Evolutionary conservation across 2,797 vertebrate genomes (phyloP), one percentile per base, ranked within the genome.

Genomic region (Novumbra hubbsi): DNA sequence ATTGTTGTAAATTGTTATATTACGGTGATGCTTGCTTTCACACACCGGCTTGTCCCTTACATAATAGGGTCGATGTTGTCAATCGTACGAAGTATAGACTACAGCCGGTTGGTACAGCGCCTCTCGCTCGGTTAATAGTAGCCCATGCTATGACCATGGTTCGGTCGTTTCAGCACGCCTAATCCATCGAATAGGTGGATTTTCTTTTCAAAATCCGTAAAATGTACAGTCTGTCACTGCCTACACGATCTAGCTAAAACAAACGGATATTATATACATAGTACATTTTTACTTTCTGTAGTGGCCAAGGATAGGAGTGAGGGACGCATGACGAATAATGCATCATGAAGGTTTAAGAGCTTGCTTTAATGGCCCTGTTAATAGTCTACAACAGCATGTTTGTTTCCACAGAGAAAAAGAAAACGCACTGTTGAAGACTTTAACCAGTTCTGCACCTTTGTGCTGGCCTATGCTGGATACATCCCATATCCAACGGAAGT

Each of bases 361-460:
- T 24, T 32, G 68, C 5, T 27, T 17, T 27, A 11, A 52, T 30
- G 6, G 21, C 15, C 3, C 30, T 32, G 19, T 19, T 55, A 70
- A 49, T 30, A 2, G 16, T 19, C 16, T 19, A 55, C 34, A 52
- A 57, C 8, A 50, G 17, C 55, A 60, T 57, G 27, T 70, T 32
- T 70, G 17, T n/a, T 71, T 24, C 16, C 14, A 73, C 72, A 83
- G 81, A 71, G 65, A 73, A 81, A 81, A 62, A 81, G 79, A 49
- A 79, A 85, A 64, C 80, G 86, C 49, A 86, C 84, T 0, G 83
- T 86, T 30, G 86, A 86, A 76, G 84, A 87, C 72, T 86, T 86
- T 69, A 87, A 86, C 57, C 83, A 87, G 73, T 87, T 87, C 74
- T 87, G 85, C 68, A 85, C 80, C 17, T 85, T 87, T 69, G 85